Evolutionary conservation across 2,113 vertebrate genomes (phyloP), one percentile per base, ranked within the genome.

Genomic region (Lonchura striata): DNA sequence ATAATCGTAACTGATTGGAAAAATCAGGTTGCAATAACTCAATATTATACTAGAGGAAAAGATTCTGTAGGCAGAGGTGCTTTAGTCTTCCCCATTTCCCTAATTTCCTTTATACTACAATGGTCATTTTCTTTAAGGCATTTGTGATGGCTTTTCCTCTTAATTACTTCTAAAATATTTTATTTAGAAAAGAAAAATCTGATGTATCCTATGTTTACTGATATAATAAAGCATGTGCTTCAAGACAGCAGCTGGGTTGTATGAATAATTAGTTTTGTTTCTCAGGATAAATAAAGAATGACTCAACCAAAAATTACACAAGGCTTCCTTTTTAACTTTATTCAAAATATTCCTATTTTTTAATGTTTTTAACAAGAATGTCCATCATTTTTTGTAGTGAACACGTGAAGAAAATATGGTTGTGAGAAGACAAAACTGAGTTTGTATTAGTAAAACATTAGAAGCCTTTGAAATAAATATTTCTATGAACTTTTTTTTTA

Each of bases 181-280:
- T 77, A 47, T 52, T 80, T 79, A 65, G 39, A 35, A 61, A 59
- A 41, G 63, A 81, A 63, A 25, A 63, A 31, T 35, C 35, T 3
- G 0, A 33, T 80, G 11, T 41, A 56, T 15, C 13, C 11, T 64
- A 2, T 30, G 16, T 56, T 57, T 59, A 24, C 25, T 30, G 8
- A 9, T 37, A 24, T 71, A 41, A 24, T 88, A 19, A 63, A 18
- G 7, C 42, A n/a, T 76, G 49, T 47, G 20, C 20, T 59, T 88
- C 37, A 68, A 86, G 77, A 56, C 6, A 65, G 37, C 39, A 83
- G 15, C 80, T 86, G 54, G 15, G 19, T 76, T 88, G 6, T 60
- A 69, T 77, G 63, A 86, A 80, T 69, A 83, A 92, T 72, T 65
- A 52, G 49, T 10, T 92, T 95, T 76, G 30, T 88, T 91, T 88